A percentile compares a stretch with the other conserved stretches of the same genome.
phyloP scores from a whole-genome alignment of 1,140 invertebrate species.

The Mycetomoellerius zeteki region DNA sequence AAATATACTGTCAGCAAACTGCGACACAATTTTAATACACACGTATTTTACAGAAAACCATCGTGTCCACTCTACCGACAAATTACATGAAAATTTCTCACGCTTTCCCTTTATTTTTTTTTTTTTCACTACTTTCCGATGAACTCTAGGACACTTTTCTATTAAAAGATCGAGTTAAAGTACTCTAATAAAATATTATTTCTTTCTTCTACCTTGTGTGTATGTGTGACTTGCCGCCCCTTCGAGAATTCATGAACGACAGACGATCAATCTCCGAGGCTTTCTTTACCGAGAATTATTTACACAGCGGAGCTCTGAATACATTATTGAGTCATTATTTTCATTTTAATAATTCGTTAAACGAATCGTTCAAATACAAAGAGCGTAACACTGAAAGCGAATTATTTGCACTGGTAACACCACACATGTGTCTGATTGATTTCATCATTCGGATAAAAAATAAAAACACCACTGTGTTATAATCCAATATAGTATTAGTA shows the following conservation, averaged over 20 bases:
- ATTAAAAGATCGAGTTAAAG: slow-evolving; percentile 32
- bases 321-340: slow-evolving; percentile 44
- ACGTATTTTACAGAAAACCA: not conserved
- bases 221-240: not conserved
- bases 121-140: not conserved
- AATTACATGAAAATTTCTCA: slow-evolving; percentile 24
- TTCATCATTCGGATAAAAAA: not conserved
- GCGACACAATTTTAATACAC: not conserved
- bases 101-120: not conserved
- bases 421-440: not conserved
- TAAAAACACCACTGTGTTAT: not conserved
- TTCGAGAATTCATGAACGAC: not conserved
- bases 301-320: not conserved
- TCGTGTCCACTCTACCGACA: not conserved
- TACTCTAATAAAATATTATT: slow-evolving; percentile 49
- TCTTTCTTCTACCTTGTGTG: slow-evolving; percentile 26
- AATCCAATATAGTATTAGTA: not conserved
- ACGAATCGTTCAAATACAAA: slow-evolving; percentile 33
- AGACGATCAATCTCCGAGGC: not conserved
- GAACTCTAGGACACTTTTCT: not conserved
- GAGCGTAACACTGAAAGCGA: not conserved
- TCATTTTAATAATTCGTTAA: slow-evolving; percentile 24
- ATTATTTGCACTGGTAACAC: not conserved
- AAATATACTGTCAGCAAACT: not conserved
- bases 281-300: slow-evolving; percentile 33